Evolutionary conservation across 1,140 invertebrate genomes (phyloP).

Genomic region (Drosophila orosa): DNA sequence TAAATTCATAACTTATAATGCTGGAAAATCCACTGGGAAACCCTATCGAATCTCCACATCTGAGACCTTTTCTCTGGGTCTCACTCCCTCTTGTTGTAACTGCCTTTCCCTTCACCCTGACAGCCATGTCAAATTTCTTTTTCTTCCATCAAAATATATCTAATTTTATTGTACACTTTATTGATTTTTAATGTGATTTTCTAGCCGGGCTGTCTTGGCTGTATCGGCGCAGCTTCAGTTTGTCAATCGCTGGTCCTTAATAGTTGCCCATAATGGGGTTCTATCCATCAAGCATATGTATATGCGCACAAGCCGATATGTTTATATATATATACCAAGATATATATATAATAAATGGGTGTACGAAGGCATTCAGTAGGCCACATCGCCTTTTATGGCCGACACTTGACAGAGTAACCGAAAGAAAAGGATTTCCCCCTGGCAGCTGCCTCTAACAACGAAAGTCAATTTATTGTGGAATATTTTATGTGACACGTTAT

Average conservation of each 20-base stretch:
- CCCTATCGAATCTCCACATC: conserved; percentile 1
- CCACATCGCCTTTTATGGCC: conserved; percentile 67
- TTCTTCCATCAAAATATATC: conserved; percentile 47
- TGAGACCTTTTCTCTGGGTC: conserved; percentile 3
- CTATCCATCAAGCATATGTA: conserved; percentile 41
- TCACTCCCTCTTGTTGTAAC: background rate
- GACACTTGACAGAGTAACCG: conserved; percentile 66
- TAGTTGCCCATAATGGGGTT: conserved; percentile 68
- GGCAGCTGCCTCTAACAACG: conserved; percentile 59
- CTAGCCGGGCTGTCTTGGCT: conserved; percentile 33
- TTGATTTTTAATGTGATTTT: conserved; percentile 81
- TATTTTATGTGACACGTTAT: conserved; percentile 83
- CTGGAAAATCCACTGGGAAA: background rate
- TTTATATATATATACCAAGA: conserved; percentile 5
- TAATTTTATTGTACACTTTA: conserved; percentile 81
- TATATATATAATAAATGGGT: background rate
- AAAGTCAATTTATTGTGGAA: conserved; percentile 82
- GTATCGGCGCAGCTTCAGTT: conserved; percentile 37
- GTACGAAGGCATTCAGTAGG: conserved; percentile 31
- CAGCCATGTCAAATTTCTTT: conserved; percentile 35
- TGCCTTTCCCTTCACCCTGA: conserved; percentile 16
- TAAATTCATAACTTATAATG: background rate
- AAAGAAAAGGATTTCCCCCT: conserved; percentile 39
- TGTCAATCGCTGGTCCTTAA: conserved; percentile 64
- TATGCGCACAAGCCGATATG: conserved; percentile 2